Base-by-base conservation (phyloP, 1,140 invertebrate genomes). In the Apis cerana region DNA sequence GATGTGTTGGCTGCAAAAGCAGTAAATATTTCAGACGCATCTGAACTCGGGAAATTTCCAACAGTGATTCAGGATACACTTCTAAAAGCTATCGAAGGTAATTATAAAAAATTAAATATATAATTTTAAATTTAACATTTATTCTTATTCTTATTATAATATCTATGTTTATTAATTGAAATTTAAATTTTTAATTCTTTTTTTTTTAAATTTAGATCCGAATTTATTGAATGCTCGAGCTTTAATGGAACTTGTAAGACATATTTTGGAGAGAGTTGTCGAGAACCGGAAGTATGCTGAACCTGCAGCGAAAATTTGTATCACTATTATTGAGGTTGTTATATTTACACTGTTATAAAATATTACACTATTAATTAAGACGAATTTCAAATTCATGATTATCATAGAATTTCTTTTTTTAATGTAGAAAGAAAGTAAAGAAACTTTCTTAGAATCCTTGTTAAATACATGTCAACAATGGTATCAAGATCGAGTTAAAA, bases 401-500 rank as follows among this genome's bases (percentile, higher is more conserved):
- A 3, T 10, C 21, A 61, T 21, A 17, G 3, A 27, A 48, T 17
- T 19, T 43, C 0, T 50, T n/a, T 33, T 33, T 71, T 15, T 21
- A 71, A 33, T 74, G n/a, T 89, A 96, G 95, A 97, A 96, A 94
- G 97, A 98, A 94, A 96, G 96, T 82, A 97, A 96, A 86, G 97
- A 97, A 93, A 98, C 97, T 33, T 98, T 98, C 92, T 93, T 98
- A 75, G 98, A 98, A 93, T 97, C 97, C 13, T 93, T 98, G 74
- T 94, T 98, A 71, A 98, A 98, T 93, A 97, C 96, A 21, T 98
- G 97, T 90, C 97, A 98, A 90, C 97, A 98, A 92, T 98, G 97
- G 96, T 98, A 97, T 93, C 97, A 98, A 91, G 97, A 98, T 91
- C 94, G 97, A 56, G 97, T 97, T 80, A 96, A 96, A 94, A 95